phyloP scores from a whole-genome alignment of 1,140 invertebrate species.

The Drosophila kikkawai region DNA sequence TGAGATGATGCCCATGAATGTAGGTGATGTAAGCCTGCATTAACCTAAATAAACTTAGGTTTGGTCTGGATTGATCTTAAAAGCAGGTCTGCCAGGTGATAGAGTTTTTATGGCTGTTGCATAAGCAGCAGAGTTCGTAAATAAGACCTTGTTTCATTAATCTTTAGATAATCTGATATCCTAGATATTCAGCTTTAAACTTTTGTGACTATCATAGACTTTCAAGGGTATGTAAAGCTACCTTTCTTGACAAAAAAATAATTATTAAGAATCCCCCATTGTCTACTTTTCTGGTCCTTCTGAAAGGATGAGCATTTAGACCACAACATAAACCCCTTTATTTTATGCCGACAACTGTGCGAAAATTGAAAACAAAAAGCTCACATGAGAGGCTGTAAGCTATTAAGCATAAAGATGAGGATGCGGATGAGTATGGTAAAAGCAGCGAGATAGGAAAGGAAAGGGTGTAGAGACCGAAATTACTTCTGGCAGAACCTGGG shows the following conservation, averaged over 20 bases:
- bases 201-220: neutral
- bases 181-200: neutral
- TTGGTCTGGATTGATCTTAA: constrained; percentile 1
- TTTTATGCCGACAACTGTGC: constrained; percentile 65
- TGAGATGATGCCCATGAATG: constrained; percentile 8
- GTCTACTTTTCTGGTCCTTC: neutral
- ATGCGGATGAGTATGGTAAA: constrained; percentile 8
- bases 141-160: neutral
- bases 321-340: constrained; percentile 58
- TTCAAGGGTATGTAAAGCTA: neutral
- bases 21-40: constrained; percentile 24
- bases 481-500: constrained; percentile 74
- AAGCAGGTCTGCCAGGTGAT: neutral
- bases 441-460: constrained; percentile 28
- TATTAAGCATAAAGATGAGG: constrained; percentile 10
- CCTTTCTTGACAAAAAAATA: neutral
- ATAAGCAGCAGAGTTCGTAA: neutral
- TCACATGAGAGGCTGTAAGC: constrained; percentile 41
- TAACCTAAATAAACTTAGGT: constrained; percentile 14
- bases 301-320: constrained; percentile 1
- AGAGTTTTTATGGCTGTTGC: neutral
- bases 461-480: constrained; percentile 50
- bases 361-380: constrained; percentile 68
- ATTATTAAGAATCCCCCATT: neutral
- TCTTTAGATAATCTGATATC: no score